A percentile compares a stretch with the other conserved stretches of the same genome.
These are phyloP conservation scores for Ptilorrhoa leucosticta DNA, from an alignment of 2,113 vertebrate genomes.

Conservation along the genomic window DNA sequence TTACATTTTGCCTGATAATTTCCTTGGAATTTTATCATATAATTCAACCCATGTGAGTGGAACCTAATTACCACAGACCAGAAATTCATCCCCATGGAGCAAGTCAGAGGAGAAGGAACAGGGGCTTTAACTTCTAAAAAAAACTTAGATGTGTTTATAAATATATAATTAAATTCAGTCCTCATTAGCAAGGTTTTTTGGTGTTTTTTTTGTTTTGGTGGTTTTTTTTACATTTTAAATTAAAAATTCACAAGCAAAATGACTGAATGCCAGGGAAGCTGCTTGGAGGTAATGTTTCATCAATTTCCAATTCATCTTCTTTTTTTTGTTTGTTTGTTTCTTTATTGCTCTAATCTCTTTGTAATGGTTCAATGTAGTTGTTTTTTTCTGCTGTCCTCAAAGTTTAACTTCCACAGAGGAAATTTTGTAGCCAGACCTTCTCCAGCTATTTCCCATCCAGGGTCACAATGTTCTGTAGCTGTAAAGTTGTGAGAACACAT, in stretches of 20 bases:
- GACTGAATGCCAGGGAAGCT: background rate
- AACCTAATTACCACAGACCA: background rate
- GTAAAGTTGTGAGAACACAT: background rate
- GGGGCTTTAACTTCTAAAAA: background rate
- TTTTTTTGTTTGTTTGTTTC: background rate
- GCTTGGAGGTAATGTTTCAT: background rate
- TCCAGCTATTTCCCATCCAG: background rate
- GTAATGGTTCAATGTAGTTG: background rate
- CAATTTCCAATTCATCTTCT: background rate
- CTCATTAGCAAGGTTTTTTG: background rate
- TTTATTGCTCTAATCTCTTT: background rate
- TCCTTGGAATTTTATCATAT: background rate
- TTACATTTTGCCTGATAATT: background rate
- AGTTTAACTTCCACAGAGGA: background rate
- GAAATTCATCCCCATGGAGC: background rate
- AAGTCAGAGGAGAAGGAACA: background rate
- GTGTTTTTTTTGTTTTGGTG: too few species aligned
- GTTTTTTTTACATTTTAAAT: background rate
- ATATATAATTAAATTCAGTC: background rate
- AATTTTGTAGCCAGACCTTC: background rate
- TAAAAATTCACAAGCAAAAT: background rate
- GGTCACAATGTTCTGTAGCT: background rate
- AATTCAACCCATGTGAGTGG: background rate
- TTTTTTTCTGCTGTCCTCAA: background rate
- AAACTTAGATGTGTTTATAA: accelerated